Conservation (phyloP, 2,888 invertebrate genomes). For the Tipula lateralis region DNA sequence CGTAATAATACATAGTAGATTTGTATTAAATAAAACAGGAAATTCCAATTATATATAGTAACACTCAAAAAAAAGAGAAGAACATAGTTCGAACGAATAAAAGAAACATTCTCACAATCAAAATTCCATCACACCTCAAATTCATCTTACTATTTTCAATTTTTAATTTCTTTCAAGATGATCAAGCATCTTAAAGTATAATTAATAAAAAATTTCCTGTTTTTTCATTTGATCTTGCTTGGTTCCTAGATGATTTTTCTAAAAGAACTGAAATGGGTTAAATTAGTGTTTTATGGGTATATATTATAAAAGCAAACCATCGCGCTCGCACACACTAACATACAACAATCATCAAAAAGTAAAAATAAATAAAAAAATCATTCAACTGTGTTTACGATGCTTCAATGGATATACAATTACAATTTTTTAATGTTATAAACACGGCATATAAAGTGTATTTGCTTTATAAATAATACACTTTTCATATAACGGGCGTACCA, state of each 20-base stretch:
- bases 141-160: not conserved
- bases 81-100: not conserved
- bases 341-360: not conserved
- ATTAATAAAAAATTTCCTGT: not conserved
- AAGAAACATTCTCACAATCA: not conserved
- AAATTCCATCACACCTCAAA: conserved; percentile 24
- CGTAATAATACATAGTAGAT: not conserved
- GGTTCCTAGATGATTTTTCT: not conserved
- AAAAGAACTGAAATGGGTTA: not conserved
- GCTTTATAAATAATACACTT: not conserved
- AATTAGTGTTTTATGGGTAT: not conserved
- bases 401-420: conserved; percentile 24
- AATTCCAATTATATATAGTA: not conserved
- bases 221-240: not conserved
- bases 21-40: not conserved
- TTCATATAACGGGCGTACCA: not conserved
- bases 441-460: not conserved
- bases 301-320: not conserved
- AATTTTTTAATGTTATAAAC: conserved; percentile 19
- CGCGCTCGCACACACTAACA: not conserved
- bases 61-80: not conserved
- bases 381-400: conserved; percentile 13
- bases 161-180: conserved; percentile 6
- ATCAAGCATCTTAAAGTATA: not conserved
- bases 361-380: conserved; percentile 15